Evolutionary conservation across 1,140 invertebrate species (phyloP), one percentile per base, ranked within the genome.

Genomic region (Drosophila paulistorum): DNA sequence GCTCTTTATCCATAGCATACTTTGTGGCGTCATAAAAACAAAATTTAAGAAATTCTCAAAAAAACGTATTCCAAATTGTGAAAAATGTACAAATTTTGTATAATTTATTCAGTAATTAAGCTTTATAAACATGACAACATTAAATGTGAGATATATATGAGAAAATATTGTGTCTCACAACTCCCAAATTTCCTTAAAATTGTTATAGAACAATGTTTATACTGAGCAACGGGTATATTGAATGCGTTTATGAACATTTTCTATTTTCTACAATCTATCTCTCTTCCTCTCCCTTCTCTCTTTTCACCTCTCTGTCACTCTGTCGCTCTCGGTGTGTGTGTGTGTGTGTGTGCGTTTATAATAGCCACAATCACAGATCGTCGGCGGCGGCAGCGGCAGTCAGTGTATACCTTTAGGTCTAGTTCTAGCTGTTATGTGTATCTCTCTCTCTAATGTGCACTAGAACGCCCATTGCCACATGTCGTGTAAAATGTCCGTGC

Each of bases 401-500:
- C 35, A 37, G 35, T 37, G 2, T 63, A 17, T 37, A 39, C 39
- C 45, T 41, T 39, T 20, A 59, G 39, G 17, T 59, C 5, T 26
- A 2, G 3, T 26, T 60, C 20, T 17, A 62, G 30, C 37, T 37
- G 48, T 35, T 35, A 33, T 45, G 11, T 57, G 6, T 39, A 30
- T 60, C 23, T 14, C 41, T 20, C 61, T 33, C 41, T 20, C 61
- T 33, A 26, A 63, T 63, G 61, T 48, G 42, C 26, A 45, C 41
- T 48, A 30, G 61, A 63, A 30, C 42, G 45, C 45, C 17, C 41
- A 39, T 41, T 39, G 60, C 23, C 60, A 41, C 60, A 45, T 39
- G 60, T 62, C 80, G 75, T 78, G 81, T 89, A 89, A 89, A 72
- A 89, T 89, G 84, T 89, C 84, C 14, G 81, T 89, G 81, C 90